Evolutionary conservation across 2,113 vertebrate genomes (phyloP), one percentile per base, ranked within the genome.

Genomic region (Tinamus guttatus): DNA sequence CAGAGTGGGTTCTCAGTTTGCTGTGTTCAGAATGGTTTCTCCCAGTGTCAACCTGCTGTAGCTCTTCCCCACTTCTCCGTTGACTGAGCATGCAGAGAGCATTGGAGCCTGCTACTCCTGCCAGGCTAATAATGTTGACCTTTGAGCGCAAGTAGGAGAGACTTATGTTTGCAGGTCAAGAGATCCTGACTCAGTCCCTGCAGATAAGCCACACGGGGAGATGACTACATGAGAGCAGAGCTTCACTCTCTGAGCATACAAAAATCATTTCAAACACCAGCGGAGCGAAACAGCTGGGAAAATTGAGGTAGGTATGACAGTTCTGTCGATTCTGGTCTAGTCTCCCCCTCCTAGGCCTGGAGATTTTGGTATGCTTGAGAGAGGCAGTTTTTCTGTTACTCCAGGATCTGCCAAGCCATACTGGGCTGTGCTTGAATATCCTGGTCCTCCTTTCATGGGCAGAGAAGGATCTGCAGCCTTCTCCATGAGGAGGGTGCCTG

Each of bases 151-250:
- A 24, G 79, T 22, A 85, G 49, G 59, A 89, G 27, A 85, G 91
- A 71, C 56, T 81, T 59, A 52, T 13, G 81, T 40, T 81, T 76
- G 30, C 77, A 80, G 76, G 90, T 89, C 88, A 59, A 91, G 85
- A 94, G 74, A 71, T 56, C 43, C 78, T 81, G 68, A 68, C 52
- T 93, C 36, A 8, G 38, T 49, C 81, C 22, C 63, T 24, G n/a
- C 52, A 67, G 68, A 83, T 36, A 73, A 86, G 13, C 65, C 11
- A 25, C 60, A 54, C 32, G 11, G 47, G 65, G 62, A 81, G 68
- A 62, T 63, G 41, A 30, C 13, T 25, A 25, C 36, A n/a, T 0
- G 1, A 82, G 78, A 92, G 70, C 81, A 79, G 78, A 89, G 51
- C 81, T 84, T 67, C 45, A 3, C 22, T 70, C 32, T 80, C 56